Conservation (phyloP, 64 coral and sea anemone species). For the Acropora yongei region DNA sequence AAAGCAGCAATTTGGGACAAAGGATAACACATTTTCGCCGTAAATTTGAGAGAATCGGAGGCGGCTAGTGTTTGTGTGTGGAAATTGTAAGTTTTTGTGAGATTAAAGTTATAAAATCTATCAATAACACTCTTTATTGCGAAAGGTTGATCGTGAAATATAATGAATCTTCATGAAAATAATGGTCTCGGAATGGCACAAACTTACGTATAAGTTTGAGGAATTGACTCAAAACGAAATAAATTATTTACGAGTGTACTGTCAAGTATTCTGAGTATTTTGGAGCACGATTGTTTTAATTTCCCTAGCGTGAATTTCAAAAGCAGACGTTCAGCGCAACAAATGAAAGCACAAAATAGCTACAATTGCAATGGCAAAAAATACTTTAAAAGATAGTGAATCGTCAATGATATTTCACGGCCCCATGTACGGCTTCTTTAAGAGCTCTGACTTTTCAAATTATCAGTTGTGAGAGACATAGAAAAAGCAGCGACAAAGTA, state of each 20-base stretch:
- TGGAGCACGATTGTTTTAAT: conserved; percentile 20
- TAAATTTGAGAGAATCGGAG: no score
- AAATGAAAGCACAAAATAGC: neutral
- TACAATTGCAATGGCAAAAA: neutral
- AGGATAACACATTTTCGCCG: no score
- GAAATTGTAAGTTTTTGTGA: no score
- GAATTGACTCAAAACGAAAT: conserved; percentile 34
- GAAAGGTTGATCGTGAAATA: no score
- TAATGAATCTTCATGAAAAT: no score
- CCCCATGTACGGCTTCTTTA: neutral
- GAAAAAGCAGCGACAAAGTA: neutral
- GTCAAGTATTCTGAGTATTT: conserved; percentile 37
- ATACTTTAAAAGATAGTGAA: conserved; percentile 22
- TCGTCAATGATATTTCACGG: neutral
- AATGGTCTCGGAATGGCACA: no score
- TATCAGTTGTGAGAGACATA: conserved; percentile 9
- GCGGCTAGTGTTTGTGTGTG: no score
- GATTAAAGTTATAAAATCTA: no score
- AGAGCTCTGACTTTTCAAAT: neutral
- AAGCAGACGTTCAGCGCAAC: neutral
- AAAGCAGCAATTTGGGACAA: no score
- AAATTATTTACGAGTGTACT: conserved; percentile 41
- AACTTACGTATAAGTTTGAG: no score
- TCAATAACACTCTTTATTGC: no score
- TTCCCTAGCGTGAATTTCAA: conserved; percentile 24